phyloP scores from a whole-genome alignment of 2,113 vertebrate species.

The Tachysurus vachellii region DNA sequence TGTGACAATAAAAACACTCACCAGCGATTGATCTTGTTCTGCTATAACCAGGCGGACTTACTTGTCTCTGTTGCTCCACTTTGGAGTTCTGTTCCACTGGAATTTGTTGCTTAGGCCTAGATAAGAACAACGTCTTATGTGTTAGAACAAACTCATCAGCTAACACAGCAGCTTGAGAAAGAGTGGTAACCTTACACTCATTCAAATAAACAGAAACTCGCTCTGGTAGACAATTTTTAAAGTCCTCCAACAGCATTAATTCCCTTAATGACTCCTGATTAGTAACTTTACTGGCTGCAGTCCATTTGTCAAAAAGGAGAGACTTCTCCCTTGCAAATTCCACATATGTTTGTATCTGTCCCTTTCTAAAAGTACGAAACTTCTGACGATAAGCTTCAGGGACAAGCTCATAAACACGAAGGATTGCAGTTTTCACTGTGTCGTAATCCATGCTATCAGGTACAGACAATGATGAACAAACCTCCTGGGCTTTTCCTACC shows the following conservation, averaged over 20 bases:
- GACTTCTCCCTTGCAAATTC: too few relatives aligned
- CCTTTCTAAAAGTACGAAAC: too few relatives aligned
- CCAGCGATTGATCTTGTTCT: background rate
- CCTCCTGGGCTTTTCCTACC: too few relatives aligned
- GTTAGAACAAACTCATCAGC: background rate
- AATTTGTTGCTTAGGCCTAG: background rate
- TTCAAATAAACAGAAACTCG: background rate
- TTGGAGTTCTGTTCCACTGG: background rate
- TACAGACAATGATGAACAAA: too few relatives aligned
- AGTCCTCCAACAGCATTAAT: background rate
- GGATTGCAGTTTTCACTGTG: too few relatives aligned
- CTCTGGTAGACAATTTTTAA: background rate
- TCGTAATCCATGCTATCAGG: too few relatives aligned
- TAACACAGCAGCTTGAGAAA: constrained; percentile 4
- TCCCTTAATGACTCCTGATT: background rate
- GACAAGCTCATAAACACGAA: too few relatives aligned
- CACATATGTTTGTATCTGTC: too few relatives aligned
- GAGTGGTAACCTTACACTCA: background rate
- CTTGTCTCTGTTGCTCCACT: too few relatives aligned
- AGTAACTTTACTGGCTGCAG: background rate
- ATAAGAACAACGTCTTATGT: background rate
- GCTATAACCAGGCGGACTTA: background rate
- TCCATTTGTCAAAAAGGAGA: background rate
- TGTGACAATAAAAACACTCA: background rate
- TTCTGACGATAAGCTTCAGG: too few relatives aligned